Conservation (phyloP, 1,140 invertebrate species). For the Mamestra configurata region DNA sequence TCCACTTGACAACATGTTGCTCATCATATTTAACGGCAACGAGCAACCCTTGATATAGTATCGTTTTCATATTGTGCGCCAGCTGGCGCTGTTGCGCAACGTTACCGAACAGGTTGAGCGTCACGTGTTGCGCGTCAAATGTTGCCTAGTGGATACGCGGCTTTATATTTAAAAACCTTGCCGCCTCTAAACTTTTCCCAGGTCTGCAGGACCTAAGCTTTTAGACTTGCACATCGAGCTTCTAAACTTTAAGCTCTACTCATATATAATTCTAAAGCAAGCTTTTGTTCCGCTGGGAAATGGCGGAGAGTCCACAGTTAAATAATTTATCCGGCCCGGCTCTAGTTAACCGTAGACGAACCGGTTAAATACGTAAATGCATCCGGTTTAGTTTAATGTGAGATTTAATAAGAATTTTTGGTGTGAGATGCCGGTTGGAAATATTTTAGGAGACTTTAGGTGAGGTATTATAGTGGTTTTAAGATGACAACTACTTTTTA, state of each 20-base stretch:
- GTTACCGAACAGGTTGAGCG: too few species aligned
- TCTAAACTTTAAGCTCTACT: slow-evolving; percentile 87
- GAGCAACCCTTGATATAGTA: too few species aligned
- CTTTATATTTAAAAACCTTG: slow-evolving; percentile 4
- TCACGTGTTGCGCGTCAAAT: too few species aligned
- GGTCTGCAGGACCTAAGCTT: slow-evolving; percentile 74
- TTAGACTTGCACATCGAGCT: slow-evolving; percentile 86
- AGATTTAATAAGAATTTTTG: slow-evolving; percentile 38
- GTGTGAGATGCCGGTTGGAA: neutral
- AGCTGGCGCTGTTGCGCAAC: too few species aligned
- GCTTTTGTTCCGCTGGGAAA: slow-evolving; percentile 86
- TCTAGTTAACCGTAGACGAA: slow-evolving; percentile 64
- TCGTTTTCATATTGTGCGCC: too few species aligned
- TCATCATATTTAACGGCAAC: too few species aligned
- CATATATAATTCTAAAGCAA: slow-evolving; percentile 87
- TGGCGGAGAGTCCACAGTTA: slow-evolving; percentile 82
- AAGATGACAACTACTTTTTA: too few species aligned
- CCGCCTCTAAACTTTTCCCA: slow-evolving; percentile 64
- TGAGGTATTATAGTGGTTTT: too few species aligned
- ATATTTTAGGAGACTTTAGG: neutral
- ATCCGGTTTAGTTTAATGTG: slow-evolving; percentile 51
- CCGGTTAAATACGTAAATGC: slow-evolving; percentile 60
- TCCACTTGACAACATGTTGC: too few species aligned
- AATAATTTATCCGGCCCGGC: slow-evolving; percentile 78
- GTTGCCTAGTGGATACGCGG: too few species aligned